phyloP scores from a whole-genome alignment of 1,140 invertebrate species.

The Pseudobourletiella spinata region DNA sequence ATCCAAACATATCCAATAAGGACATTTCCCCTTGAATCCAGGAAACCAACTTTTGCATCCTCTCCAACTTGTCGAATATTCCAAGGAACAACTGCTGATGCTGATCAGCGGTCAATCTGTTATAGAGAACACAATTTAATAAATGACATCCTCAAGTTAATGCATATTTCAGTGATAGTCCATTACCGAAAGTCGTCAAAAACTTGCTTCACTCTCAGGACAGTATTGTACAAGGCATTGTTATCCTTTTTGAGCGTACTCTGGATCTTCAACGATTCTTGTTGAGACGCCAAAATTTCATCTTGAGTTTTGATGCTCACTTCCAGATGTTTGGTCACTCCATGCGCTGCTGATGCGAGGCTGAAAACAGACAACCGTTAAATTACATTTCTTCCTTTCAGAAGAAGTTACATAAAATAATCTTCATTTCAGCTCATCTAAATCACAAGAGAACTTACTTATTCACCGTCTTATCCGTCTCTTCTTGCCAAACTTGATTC shows the following conservation, averaged over 20 bases:
- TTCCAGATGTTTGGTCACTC: conserved; percentile 47
- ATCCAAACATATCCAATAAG: conserved; percentile 50
- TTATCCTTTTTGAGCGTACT: conserved; percentile 46
- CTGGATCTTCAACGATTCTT: conserved; percentile 50
- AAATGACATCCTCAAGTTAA: too few species aligned
- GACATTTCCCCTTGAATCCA: conserved; percentile 50
- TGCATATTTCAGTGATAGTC: too few species aligned
- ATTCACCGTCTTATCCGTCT: conserved; percentile 50
- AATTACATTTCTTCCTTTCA: too few species aligned
- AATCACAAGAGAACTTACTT: conserved; percentile 37
- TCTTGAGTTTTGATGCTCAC: conserved; percentile 41
- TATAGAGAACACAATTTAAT: conserved; percentile 10
- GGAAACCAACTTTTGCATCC: conserved; percentile 46
- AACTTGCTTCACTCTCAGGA: conserved; percentile 44
- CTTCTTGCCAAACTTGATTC: conserved; percentile 55
- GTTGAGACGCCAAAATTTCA: conserved; percentile 45
- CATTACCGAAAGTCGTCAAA: conserved; percentile 46
- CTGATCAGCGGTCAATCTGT: conserved; percentile 45
- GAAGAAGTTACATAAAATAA: too few species aligned
- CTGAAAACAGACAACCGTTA: conserved; percentile 35
- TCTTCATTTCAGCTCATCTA: too few species aligned
- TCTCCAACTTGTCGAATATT: conserved; percentile 49
- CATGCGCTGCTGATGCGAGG: conserved; percentile 43
- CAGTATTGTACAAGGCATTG: conserved; percentile 40
- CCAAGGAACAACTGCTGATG: conserved; percentile 48